Conservation (phyloP, 2,113 vertebrate genomes). For the Seriola aureovittata region DNA sequence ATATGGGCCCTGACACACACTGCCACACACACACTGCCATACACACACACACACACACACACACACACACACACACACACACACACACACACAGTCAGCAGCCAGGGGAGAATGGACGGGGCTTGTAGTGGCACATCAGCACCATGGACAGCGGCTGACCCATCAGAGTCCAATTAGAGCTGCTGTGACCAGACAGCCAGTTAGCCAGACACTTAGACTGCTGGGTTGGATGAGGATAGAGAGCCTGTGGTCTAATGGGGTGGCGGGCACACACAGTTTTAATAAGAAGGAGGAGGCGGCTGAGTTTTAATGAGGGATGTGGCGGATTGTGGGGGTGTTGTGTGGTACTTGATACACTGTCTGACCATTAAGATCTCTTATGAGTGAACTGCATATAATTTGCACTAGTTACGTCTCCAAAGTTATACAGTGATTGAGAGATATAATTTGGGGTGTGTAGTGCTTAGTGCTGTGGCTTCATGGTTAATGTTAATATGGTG, state of each 20-base stretch:
- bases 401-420: conserved; percentile 49
- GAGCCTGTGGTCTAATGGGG: conserved; percentile 55
- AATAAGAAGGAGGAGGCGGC: conserved; percentile 67
- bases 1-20: conserved; percentile 36
- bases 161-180: conserved; percentile 77
- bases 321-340: conserved; percentile 32
- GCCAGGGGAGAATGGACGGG: conserved; percentile 32
- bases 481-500: neutral
- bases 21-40: neutral
- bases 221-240: conserved; percentile 56
- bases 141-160: conserved; percentile 73
- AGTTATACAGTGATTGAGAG: conserved; percentile 38
- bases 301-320: conserved; percentile 73
- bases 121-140: conserved; percentile 65
- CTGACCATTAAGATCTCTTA: conserved; percentile 64
- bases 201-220: conserved; percentile 56
- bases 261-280: conserved; percentile 56
- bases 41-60: conserved; percentile 13
- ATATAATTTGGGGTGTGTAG: conserved; percentile 20
- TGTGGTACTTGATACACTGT: conserved; percentile 35
- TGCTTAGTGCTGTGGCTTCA: neutral
- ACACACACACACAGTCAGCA: conserved; percentile 20
- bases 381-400: conserved; percentile 59
- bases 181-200: conserved; percentile 70
- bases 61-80: conserved; percentile 13